Evolutionary conservation across 2,797 vertebrate genomes (phyloP).

Genomic region (Stomatorhinus walkeri): DNA sequence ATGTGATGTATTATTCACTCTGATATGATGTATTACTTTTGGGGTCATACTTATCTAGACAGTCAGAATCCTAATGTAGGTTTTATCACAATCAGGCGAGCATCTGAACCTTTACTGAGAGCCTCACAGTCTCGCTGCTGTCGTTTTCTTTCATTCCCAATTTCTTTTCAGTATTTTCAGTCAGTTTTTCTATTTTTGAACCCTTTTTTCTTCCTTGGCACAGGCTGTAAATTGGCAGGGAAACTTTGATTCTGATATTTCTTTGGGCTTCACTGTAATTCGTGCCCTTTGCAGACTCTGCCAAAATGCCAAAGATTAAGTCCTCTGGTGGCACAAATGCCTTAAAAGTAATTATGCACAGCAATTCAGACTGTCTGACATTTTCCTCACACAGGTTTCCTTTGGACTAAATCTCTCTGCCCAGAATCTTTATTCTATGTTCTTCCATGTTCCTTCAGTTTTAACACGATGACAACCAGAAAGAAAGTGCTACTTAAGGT

Average conservation of each 20-base stretch:
- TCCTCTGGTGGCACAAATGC: not conserved
- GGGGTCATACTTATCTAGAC: not conserved
- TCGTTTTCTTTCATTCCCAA: not conserved
- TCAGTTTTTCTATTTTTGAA: not conserved
- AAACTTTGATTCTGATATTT: not conserved
- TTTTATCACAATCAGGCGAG: not conserved
- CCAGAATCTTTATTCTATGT: not conserved
- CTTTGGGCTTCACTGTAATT: not conserved
- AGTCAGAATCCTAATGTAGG: not conserved
- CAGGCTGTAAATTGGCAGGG: not conserved
- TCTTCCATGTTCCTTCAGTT: conserved; percentile 40
- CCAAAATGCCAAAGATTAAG: not conserved
- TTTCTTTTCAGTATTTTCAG: not conserved
- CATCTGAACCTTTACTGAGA: not conserved
- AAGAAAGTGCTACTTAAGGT: conserved; percentile 96
- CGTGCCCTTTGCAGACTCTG: not conserved
- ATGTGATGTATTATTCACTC: not conserved
- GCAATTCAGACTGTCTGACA: not conserved
- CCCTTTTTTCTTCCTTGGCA: not conserved
- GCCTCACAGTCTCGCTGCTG: not conserved
- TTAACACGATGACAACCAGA: conserved; percentile 85
- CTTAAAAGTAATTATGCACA: not conserved
- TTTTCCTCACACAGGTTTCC: not conserved
- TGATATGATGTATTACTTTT: not conserved
- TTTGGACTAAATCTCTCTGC: not conserved